These are phyloP conservation scores for Rissa tridactyla DNA, from an alignment of 2,113 vertebrate species.

Conservation along the genomic window DNA sequence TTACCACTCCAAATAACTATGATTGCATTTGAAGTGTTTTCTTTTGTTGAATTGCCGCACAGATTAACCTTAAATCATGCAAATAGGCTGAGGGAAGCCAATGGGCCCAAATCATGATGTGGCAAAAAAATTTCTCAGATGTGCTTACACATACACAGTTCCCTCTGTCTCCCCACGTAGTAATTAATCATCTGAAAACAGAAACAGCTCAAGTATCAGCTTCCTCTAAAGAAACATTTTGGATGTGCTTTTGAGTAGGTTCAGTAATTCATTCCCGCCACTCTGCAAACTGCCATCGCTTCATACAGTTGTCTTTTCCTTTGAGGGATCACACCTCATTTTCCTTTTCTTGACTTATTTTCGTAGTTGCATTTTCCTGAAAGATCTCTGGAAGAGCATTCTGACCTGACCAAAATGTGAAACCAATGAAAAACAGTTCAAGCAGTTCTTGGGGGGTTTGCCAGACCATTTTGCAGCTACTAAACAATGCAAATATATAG, in stretches of 20 bases:
- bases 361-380: not conserved
- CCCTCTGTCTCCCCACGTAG: not conserved
- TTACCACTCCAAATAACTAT: not conserved
- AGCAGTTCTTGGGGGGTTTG: not conserved
- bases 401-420: not conserved
- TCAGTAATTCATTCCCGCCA: not conserved
- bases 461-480: not conserved
- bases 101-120: rapidly evolving
- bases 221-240: not conserved
- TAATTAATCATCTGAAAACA: not conserved
- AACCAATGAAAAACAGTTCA: not conserved
- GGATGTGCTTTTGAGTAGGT: not conserved
- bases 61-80: not conserved
- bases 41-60: rapidly evolving
- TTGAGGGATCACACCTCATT: not conserved
- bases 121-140: not conserved
- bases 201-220: not conserved
- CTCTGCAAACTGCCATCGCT: not conserved
- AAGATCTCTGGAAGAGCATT: not conserved
- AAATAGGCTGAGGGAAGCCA: not conserved
- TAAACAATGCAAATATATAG: not conserved
- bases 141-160: not conserved
- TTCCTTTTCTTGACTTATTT: not conserved
- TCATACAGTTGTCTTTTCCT: not conserved
- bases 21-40: not conserved